Evolutionary conservation across 2,888 invertebrate genomes (phyloP), one percentile per base, ranked within the genome.

Genomic region (Leucoma salicis): DNA sequence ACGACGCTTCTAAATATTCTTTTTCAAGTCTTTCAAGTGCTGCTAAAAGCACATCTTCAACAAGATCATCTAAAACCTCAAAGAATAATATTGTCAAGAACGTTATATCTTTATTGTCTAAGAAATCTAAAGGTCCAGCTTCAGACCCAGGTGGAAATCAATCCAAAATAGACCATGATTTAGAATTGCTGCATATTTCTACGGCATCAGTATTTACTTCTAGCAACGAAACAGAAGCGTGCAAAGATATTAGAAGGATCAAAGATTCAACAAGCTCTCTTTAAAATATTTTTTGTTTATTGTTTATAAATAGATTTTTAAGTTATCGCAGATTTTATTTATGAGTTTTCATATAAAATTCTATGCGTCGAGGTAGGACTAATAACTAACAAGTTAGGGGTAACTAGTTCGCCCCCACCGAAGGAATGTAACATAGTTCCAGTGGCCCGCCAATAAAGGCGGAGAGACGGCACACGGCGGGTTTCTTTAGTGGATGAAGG

Each of bases 161-260:
- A 7, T 52, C 64, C 0, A 63, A 69, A 3, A 57, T 65, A 0
- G 66, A 67, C 21, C 4, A 70, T 1, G 70, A 82, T 39, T 41
- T 85, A n/a, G 70, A 85, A 46, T 36, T 87, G 1, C 40, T 86
- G 1, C 84, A 87, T 32, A 72, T 86, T 64, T 86, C 87, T 0
- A 64, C 60, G 6, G 77, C 68, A 0, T 78, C 85, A 1, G 72
- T 68, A 38, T 77, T 29, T 13, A 29, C 80, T 0, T 83, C 87
- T 0, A 76, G 73, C 12, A 66, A 77, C 10, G 76, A 65, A 1
- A 74, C 74, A 0, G 74, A 72, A 3, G 13, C 14, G 4, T 3
- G 69, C 62, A 14, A 64, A 28, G 64, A 55, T 16, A 42, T 58
- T 2, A 66, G 64, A 31, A 55, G 49, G 34, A 46, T 51, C 2